phyloP scores from a whole-genome alignment of 1,140 invertebrate species.

The Choristoneura fumiferana region DNA sequence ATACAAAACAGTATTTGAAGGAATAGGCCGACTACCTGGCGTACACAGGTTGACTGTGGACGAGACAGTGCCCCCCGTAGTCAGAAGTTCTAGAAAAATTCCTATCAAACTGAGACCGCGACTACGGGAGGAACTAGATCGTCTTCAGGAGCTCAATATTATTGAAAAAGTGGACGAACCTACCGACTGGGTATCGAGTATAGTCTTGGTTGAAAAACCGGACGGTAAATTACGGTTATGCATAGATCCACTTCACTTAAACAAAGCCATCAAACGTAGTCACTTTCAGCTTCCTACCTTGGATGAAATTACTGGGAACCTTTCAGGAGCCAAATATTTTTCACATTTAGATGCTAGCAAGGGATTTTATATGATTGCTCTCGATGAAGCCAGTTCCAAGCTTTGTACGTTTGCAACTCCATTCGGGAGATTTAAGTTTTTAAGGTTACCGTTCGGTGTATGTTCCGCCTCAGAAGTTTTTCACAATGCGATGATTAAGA shows the following conservation, averaged over 20 bases:
- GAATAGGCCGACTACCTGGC: constrained; percentile 9
- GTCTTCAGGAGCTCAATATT: constrained; percentile 25
- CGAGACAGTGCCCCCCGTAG: constrained; percentile 11
- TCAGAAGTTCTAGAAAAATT: constrained; percentile 11
- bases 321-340: constrained; percentile 21
- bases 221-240: constrained; percentile 24
- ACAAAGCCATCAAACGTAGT: constrained; percentile 17
- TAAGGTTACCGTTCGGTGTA: constrained; percentile 21
- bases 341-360: constrained; percentile 18
- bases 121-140: constrained; percentile 4
- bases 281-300: constrained; percentile 21
- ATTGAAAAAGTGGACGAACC: neutral
- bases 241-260: constrained; percentile 18
- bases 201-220: constrained; percentile 20
- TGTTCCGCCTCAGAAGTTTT: constrained; percentile 20
- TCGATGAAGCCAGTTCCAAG: constrained; percentile 22
- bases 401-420: constrained; percentile 27
- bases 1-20: constrained; percentile 6
- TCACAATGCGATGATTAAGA: constrained; percentile 53
- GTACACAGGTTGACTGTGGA: constrained; percentile 1
- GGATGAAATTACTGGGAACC: constrained; percentile 12
- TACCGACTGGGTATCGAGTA: constrained; percentile 20
- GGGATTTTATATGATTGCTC: constrained; percentile 17
- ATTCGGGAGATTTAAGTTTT: constrained; percentile 19
- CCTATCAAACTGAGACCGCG: constrained; percentile 6